Percentiles rank a stretch among this genome's conserved stretches.
phyloP scores from a whole-genome alignment of 2,797 vertebrate genomes.

The Falco berigora region DNA sequence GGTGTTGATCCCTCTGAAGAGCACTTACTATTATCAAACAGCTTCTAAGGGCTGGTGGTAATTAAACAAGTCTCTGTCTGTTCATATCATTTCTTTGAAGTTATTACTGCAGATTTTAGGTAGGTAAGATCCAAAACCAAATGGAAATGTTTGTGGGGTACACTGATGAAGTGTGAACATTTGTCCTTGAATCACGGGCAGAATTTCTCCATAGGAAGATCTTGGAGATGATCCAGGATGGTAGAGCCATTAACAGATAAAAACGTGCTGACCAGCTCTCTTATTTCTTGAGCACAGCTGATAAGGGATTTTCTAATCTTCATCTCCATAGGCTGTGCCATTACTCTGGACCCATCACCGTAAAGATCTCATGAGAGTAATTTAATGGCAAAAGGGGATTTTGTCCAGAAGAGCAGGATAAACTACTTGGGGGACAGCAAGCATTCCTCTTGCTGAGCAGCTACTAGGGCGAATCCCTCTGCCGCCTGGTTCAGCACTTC shows the following conservation, averaged over 20 bases:
- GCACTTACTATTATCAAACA: background rate
- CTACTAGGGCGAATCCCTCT: background rate
- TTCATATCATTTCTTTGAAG: background rate
- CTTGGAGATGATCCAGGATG: background rate
- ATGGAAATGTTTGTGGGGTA: background rate
- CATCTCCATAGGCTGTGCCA: background rate
- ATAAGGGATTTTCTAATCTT: background rate
- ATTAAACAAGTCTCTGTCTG: background rate
- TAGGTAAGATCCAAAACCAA: background rate
- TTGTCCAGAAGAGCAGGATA: background rate
- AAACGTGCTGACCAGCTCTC: background rate
- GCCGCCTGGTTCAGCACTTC: background rate
- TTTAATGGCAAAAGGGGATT: background rate
- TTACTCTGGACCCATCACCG: background rate
- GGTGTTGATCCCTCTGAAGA: background rate
- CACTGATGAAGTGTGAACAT: background rate
- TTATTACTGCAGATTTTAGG: background rate
- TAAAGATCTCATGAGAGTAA: background rate
- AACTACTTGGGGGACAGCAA: background rate
- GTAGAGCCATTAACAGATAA: background rate
- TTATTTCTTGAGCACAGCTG: background rate
- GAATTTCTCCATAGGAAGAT: background rate
- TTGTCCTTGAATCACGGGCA: background rate
- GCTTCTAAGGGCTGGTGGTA: background rate
- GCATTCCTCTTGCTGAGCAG: background rate